Conservation (phyloP, 2,888 invertebrate species). For the Luperina testacea region DNA sequence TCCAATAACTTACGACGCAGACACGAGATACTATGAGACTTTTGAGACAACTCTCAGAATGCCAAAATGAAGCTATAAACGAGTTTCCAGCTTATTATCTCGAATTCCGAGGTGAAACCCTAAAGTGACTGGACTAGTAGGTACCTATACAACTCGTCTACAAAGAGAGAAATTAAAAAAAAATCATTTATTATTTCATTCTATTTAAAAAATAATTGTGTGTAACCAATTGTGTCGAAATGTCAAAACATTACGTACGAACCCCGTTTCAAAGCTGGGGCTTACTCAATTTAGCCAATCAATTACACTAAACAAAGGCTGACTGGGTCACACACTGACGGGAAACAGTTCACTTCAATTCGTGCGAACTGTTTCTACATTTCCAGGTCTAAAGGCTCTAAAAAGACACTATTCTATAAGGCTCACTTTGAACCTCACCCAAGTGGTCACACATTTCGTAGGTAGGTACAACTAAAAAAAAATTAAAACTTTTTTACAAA, state of each 20-base stretch:
- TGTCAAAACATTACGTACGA: conserved; percentile 28
- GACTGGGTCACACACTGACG: conserved; percentile 23
- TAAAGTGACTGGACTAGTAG: too few relatives aligned
- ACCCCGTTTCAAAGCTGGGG: conserved; percentile 7
- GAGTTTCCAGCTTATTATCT: too few relatives aligned
- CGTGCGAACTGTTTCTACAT: neutral
- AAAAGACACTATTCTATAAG: neutral
- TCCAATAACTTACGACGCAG: too few relatives aligned
- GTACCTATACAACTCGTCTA: neutral
- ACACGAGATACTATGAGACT: too few relatives aligned
- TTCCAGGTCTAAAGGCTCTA: neutral
- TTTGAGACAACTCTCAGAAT: too few relatives aligned
- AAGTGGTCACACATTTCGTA: neutral
- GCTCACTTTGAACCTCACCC: neutral
- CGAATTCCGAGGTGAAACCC: too few relatives aligned
- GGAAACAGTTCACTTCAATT: conserved; percentile 28
- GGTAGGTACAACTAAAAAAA: too few relatives aligned
- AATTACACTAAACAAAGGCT: conserved; percentile 61
- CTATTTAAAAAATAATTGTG: conserved; percentile 23
- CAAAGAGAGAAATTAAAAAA: neutral
- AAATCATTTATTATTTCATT: neutral
- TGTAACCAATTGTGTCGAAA: conserved; percentile 16
- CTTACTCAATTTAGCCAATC: conserved; percentile 54
- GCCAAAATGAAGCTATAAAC: too few relatives aligned
- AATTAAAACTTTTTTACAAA: too few relatives aligned